Base-by-base conservation (phyloP, 2,888 invertebrate species). In the Folsomia manolachei region DNA sequence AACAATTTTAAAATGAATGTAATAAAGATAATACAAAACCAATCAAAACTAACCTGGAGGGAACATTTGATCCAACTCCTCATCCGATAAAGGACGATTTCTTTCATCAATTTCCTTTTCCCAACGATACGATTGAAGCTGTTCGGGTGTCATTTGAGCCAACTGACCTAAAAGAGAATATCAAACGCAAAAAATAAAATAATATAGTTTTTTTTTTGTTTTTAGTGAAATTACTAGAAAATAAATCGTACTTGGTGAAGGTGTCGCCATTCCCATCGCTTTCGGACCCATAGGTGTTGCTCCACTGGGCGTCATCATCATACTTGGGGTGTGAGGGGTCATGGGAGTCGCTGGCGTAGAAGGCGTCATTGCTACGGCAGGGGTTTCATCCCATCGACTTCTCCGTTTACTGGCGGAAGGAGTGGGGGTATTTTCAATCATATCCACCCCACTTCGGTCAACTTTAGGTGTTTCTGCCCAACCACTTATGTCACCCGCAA, bases 401-500 rank as follows among this genome's bases (percentile, higher is more conserved):
- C 97, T 89, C 0, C 99, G 88, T 84, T 99, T 99, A 69, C 95
- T 94, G 0, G 94, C 91, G 39, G 95, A 93, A 0, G 97, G 96
- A 0, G 97, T 97, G 2, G 87, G 87, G 0, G 97, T 95, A 70
- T 87, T 87, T 78, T 86, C 81, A 82, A 92, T 92, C 14, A 89
- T 87, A 81, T 87, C 87, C 14, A 89, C 90, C 0, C 89, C 88
- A 63, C 82, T 82, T 70, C 97, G 89, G 83, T 97, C 97, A 0
- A 97, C 95, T 75, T 95, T 90, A 0, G 99, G 99, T 0, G 99
- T 99, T 85, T 99, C 99, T 19, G 98, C 98, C 99, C 99, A 99
- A 1, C 98, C 98, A 83, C 95, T 94, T 78, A 89, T 91, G 84
- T 97, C 95, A 0, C 95, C 97, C 0, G 97, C 97, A 0, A 97